A percentile compares a stretch with the other conserved stretches of the same genome.
These are phyloP conservation scores for Lasioglossum marginatum DNA, from an alignment of 2,888 invertebrate genomes.

Conservation along the genomic window DNA sequence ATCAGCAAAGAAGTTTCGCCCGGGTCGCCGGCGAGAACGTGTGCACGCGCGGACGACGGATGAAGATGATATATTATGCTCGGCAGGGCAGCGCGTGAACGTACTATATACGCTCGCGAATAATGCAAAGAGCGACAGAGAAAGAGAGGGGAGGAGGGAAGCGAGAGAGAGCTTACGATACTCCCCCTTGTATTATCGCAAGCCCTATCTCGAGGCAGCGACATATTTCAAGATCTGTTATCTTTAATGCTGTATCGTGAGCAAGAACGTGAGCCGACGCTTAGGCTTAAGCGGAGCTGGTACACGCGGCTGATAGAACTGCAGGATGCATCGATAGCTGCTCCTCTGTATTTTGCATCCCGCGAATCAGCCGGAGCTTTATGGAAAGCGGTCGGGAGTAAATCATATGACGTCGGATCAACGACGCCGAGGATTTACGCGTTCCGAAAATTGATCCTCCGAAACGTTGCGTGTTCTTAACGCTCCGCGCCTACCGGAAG, in stretches of 20 bases:
- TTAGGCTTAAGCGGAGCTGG: conserved; percentile 53
- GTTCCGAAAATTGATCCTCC: background rate
- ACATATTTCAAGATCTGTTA: conserved; percentile 77
- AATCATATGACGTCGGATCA: background rate
- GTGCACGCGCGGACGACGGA: conserved; percentile 35
- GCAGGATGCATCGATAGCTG: conserved; percentile 42
- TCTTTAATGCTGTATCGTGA: conserved; percentile 63
- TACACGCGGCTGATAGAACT: conserved; percentile 35
- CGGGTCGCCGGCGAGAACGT: conserved; percentile 3
- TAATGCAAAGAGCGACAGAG: conserved; percentile 39
- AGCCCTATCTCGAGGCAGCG: conserved; percentile 51
- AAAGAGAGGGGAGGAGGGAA: background rate
- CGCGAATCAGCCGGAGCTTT: background rate
- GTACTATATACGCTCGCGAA: conserved; percentile 35
- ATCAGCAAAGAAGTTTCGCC: conserved; percentile 11
- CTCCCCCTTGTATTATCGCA: conserved; percentile 62
- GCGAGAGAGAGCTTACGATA: conserved; percentile 55
- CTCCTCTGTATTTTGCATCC: conserved; percentile 19
- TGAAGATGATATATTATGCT: conserved; percentile 56
- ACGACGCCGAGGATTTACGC: background rate
- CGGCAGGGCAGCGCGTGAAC: conserved; percentile 29
- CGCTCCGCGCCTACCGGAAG: background rate
- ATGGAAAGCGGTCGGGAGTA: background rate
- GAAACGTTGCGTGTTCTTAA: conserved; percentile 21
- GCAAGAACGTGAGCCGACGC: conserved; percentile 57